Evolutionary conservation across 92 coral and sea anemone species (phyloP).

Genomic region (Zoanthus solanderi): DNA sequence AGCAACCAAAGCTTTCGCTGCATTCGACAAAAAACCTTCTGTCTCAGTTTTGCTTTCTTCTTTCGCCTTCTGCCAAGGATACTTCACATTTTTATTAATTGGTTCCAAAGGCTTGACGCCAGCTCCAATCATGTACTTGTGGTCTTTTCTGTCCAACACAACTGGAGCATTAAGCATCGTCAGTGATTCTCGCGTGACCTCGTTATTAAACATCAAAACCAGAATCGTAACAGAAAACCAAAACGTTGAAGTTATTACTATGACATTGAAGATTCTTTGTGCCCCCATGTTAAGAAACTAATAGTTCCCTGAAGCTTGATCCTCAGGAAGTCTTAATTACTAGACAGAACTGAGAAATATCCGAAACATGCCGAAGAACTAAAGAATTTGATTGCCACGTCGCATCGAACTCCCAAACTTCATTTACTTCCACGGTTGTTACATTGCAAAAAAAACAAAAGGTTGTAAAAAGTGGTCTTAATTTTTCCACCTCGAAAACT

Average conservation of each 20-base stretch:
- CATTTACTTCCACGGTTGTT: background rate
- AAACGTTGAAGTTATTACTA: slow-evolving; percentile 89
- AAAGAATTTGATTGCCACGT: slow-evolving; percentile 22
- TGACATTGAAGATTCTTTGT: slow-evolving; percentile 79
- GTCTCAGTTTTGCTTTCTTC: slow-evolving; percentile 43
- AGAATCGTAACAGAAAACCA: slow-evolving; percentile 98
- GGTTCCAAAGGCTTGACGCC: slow-evolving; percentile 94
- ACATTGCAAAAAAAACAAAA: background rate
- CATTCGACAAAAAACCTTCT: slow-evolving; percentile 69
- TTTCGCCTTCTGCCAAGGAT: slow-evolving; percentile 87
- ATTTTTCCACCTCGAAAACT: background rate
- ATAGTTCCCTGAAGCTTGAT: slow-evolving; percentile 11
- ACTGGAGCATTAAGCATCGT: slow-evolving; percentile 96
- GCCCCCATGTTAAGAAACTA: slow-evolving; percentile 69
- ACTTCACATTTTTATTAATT: slow-evolving; percentile 85
- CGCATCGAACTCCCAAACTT: background rate
- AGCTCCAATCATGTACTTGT: slow-evolving; percentile 90
- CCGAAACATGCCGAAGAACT: slow-evolving; percentile 38
- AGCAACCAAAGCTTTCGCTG: slow-evolving; percentile 77
- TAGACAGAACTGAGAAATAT: background rate
- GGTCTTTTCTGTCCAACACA: slow-evolving; percentile 69
- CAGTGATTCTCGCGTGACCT: slow-evolving; percentile 90
- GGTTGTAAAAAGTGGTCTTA: background rate
- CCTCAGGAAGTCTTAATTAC: background rate
- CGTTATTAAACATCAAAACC: slow-evolving; percentile 90